These are phyloP conservation scores for Drosophila subquinaria DNA, from an alignment of 2,888 invertebrate genomes.

Conservation along the genomic window DNA sequence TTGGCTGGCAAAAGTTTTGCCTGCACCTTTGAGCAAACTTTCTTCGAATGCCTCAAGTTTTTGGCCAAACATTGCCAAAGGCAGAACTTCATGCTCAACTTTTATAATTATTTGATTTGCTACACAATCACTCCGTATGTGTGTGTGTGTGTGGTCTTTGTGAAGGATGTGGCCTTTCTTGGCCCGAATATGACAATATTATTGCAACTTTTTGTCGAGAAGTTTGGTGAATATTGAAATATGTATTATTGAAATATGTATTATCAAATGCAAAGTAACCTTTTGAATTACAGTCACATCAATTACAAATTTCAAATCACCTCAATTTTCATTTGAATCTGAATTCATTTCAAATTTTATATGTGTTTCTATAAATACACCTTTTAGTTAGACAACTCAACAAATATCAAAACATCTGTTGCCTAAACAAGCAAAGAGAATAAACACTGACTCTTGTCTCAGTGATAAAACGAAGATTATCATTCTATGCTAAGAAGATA, in stretches of 20 bases:
- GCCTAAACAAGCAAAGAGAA: slow-evolving; percentile 42
- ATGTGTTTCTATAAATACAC: not conserved
- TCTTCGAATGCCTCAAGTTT: slow-evolving; percentile 62
- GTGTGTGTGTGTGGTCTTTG: not conserved
- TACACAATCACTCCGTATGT: slow-evolving; percentile 42
- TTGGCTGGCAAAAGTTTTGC: slow-evolving; percentile 68
- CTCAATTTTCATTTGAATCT: not conserved
- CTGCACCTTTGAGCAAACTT: slow-evolving; percentile 72
- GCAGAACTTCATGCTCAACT: slow-evolving; percentile 67
- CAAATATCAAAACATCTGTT: slow-evolving; percentile 44
- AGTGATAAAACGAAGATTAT: not conserved
- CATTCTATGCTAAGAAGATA: not conserved
- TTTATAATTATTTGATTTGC: slow-evolving; percentile 83
- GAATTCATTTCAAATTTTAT: not conserved
- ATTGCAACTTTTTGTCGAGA: slow-evolving; percentile 32
- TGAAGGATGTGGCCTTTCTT: slow-evolving; percentile 10
- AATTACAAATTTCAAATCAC: not conserved
- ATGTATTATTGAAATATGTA: slow-evolving; percentile 6
- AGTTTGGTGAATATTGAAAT: slow-evolving; percentile 13
- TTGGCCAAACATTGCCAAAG: slow-evolving; percentile 61
- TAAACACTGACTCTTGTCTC: not conserved
- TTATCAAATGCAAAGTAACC: slow-evolving; percentile 13
- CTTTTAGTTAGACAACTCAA: not conserved
- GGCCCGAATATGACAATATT: slow-evolving; percentile 35
- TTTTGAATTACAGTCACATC: slow-evolving; percentile 18